Base-by-base conservation (phyloP, 1,140 invertebrate species). In the Danaus plexippus region DNA sequence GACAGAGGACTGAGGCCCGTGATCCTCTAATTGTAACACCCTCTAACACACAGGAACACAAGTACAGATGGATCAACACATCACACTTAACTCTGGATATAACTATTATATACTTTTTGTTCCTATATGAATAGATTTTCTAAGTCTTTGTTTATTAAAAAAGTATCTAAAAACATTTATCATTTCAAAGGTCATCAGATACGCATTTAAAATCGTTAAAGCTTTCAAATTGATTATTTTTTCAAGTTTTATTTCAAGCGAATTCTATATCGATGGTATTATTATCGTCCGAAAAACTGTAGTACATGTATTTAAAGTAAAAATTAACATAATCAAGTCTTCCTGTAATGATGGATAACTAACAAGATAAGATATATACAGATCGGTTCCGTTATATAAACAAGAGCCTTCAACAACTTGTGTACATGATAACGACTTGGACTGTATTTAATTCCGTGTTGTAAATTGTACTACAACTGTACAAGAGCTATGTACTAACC, bases 1-100 rank as follows among this genome's bases (percentile, higher is more conserved):
- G 44, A n/a, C 44, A n/a, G 11, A n/a, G 73, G 74, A 66, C 67
- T 69, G 73, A 68, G 69, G 71, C 67, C 66, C 71, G 66, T 57
- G 56, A 71, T 62, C 64, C 66, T 73, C 70, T 77, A 75, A 77
- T 84, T 80, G 67, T 72, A 64, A 60, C 52, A 52, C 52, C 59
- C 43, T 47, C 54, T 67, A 58, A 48, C 52, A 57, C 52, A 63
- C 50, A 32, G 52, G 47, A 44, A 13, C 54, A 50, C 41, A 48
- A 11, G 10, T 40, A 47, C 11, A n/a, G 15, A 43, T 18, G 12
- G 10, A 45, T 7, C 12, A 11, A 11, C 47, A 47, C 9, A 32
- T 32, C 7, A 3, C 7, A 32, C 22, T 8, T 32, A 8, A 6
- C 18, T 0, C 22, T 32, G 22, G 22, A 32, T 8, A 32, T 32